Evolutionary conservation across 2,113 vertebrate species (phyloP).

Genomic region (Ailurus styani): DNA sequence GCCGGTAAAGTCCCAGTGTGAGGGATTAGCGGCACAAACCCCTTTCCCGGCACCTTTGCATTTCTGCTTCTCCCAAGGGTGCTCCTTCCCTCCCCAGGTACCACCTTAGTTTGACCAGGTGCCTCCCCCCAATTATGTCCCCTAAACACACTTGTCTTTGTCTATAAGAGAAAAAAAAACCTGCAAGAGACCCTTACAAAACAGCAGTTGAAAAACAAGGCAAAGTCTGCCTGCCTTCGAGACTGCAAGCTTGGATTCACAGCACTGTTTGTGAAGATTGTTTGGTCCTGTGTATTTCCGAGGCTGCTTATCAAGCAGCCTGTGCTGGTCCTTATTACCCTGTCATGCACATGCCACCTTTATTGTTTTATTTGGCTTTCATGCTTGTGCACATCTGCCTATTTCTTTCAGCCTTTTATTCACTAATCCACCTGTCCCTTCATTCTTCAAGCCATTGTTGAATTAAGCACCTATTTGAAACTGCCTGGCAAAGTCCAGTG

Average conservation of each 20-base stretch:
- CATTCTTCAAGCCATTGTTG: background rate
- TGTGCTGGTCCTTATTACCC: background rate
- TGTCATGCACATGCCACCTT: background rate
- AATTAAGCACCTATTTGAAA: background rate
- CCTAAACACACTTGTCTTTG: background rate
- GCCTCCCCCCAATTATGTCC: background rate
- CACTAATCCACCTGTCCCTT: background rate
- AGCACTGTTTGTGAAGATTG: background rate
- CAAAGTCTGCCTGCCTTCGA: background rate
- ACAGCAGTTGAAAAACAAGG: background rate
- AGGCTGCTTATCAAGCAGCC: background rate
- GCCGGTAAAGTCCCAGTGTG: background rate
- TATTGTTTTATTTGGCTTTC: background rate
- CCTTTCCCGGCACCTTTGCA: background rate
- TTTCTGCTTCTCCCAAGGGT: background rate
- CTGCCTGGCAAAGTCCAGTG: background rate
- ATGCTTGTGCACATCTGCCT: background rate
- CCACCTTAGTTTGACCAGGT: background rate
- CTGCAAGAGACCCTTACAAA: background rate
- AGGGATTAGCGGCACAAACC: slow-evolving; percentile 16
- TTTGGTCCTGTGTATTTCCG: background rate
- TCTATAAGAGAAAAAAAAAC: background rate
- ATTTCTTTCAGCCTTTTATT: background rate
- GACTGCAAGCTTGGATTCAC: background rate
- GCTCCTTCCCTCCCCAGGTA: background rate